Conservation (phyloP, 2,113 vertebrate species). For the Scomber japonicus region DNA sequence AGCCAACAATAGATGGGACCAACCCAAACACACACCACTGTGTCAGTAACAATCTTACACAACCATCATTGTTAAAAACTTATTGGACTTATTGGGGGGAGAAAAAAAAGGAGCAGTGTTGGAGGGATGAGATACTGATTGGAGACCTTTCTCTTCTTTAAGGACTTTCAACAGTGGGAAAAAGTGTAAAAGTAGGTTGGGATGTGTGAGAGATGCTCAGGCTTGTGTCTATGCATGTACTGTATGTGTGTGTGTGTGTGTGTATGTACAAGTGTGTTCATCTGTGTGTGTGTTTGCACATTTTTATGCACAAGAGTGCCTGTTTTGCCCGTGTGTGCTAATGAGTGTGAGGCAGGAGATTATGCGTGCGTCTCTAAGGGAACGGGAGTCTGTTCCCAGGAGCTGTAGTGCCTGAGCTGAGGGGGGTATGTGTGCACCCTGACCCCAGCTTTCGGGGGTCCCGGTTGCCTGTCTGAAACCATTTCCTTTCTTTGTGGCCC, state of each 20-base stretch:
- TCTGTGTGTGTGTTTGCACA: constrained; percentile 35
- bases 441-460: constrained; percentile 76
- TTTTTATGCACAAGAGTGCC: constrained; percentile 44
- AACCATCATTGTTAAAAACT: not conserved
- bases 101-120: not conserved
- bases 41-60: not conserved
- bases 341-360: constrained; percentile 76
- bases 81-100: not conserved
- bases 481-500: constrained; percentile 74
- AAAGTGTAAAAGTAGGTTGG: not conserved
- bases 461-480: constrained; percentile 73
- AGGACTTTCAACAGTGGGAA: not conserved
- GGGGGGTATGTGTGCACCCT: constrained; percentile 67
- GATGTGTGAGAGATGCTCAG: constrained; percentile 16
- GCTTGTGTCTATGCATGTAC: not conserved
- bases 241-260: not conserved
- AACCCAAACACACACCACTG: not conserved
- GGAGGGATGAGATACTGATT: not conserved
- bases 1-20: not conserved
- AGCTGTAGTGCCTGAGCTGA: constrained; percentile 60
- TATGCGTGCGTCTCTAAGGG: constrained; percentile 77
- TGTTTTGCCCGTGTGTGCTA: constrained; percentile 65
- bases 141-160: not conserved
- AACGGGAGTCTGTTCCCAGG: constrained; percentile 77
- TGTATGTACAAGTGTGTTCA: constrained; percentile 20